Base-by-base conservation (phyloP, 2,797 vertebrate genomes). In the Coreius guichenoti region DNA sequence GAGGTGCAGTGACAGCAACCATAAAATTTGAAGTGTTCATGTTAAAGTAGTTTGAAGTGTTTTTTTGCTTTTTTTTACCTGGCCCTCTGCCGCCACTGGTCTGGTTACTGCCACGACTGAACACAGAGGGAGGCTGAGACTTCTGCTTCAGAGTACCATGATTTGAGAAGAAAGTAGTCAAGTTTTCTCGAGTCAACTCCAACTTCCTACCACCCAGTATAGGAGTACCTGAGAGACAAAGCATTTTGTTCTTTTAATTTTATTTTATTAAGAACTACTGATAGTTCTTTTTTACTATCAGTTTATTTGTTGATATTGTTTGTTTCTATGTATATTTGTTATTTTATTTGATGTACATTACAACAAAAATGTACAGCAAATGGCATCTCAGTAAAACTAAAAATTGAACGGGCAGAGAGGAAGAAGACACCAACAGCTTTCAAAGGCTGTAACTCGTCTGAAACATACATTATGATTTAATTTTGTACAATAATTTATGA, bases 131-230 rank as follows among this genome's bases (percentile, higher is more conserved):
- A 4, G 86, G 83, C 56, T 86, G 90, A 21, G 80, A 56, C 92
- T 93, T 97, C 92, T 87, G 91, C 87, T 88, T 96, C 91, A 93
- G 92, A 86, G 90, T 93, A 84, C 89, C 95, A 84, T 94, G 96
- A 90, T 92, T 94, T 45, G 85, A n/a, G 58, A 93, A 88, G 54
- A 96, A 92, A 80, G 91, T 91, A 26, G 93, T 92, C 89, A 96
- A 94, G 47, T 97, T 97, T 89, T 98, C 97, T 90, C 90, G 96
- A 63, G 92, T 87, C 5, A 95, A 94, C 47, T 97, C 96, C 89
- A 94, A 82, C 87, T 96, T 95, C 87, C 90, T 94, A 26, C 16
- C 45, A 45, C 84, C 56, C 45, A 84, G 58, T n/a, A 87, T 72
- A 17, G 82, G 88, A 58, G 89, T 90, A 61, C 86, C 90, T 89